Evolutionary conservation across 2,113 vertebrate species (phyloP).

Genomic region (Procavia capensis): DNA sequence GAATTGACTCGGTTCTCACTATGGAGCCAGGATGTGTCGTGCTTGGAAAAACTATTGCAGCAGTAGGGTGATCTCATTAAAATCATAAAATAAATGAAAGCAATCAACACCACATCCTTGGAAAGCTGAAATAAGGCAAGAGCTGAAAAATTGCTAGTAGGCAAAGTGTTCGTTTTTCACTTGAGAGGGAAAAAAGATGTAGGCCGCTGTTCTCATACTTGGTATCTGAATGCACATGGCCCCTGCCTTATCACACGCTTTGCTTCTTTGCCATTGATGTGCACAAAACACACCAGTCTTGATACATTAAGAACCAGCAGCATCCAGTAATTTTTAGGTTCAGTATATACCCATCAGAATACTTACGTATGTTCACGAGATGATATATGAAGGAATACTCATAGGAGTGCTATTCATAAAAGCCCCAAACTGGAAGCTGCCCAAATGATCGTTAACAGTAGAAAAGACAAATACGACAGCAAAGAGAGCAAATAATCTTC

Average conservation of each 20-base stretch:
- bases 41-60: slow-evolving; percentile 79
- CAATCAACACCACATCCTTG: slow-evolving; percentile 77
- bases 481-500: slow-evolving; percentile 37
- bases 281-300: slow-evolving; percentile 39
- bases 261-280: slow-evolving; percentile 46
- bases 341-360: slow-evolving; percentile 47
- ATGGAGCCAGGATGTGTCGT: slow-evolving; percentile 73
- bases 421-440: slow-evolving; percentile 43
- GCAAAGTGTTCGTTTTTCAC: slow-evolving; percentile 61
- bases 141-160: slow-evolving; percentile 67
- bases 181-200: background rate
- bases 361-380: slow-evolving; percentile 33
- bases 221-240: background rate
- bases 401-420: background rate
- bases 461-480: slow-evolving; percentile 48
- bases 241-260: slow-evolving; percentile 52
- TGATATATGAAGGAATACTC: slow-evolving; percentile 28
- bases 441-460: background rate
- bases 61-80: slow-evolving; percentile 81
- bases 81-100: slow-evolving; percentile 81
- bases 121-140: slow-evolving; percentile 60
- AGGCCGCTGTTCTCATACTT: slow-evolving; percentile 23
- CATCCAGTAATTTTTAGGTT: slow-evolving; percentile 42
- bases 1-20: slow-evolving; percentile 72
- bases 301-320: slow-evolving; percentile 61